These are phyloP conservation scores for Sandelia bainsii DNA, from an alignment of 2,797 vertebrate species.

Conservation along the genomic window DNA sequence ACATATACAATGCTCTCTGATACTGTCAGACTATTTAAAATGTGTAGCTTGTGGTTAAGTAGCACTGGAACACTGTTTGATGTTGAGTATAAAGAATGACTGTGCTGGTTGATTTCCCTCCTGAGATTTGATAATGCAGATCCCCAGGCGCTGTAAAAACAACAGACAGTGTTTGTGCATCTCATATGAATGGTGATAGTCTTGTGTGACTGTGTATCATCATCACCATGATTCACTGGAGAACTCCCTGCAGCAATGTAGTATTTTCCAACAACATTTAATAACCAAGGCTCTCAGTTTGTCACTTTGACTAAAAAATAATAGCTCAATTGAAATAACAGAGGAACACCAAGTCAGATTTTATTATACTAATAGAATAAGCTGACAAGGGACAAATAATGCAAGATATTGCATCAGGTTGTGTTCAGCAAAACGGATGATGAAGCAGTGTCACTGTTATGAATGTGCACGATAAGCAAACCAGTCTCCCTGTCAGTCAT, in stretches of 20 bases:
- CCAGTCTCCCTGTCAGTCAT: too few relatives aligned
- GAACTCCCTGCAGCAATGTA: background rate
- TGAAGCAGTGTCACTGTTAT: too few relatives aligned
- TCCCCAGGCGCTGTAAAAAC: background rate
- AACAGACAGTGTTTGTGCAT: background rate
- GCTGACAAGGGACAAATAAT: too few relatives aligned
- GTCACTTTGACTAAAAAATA: background rate
- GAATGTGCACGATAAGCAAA: too few relatives aligned
- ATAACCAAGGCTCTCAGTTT: background rate
- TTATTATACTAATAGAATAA: background rate
- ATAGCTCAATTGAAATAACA: conserved; percentile 1
- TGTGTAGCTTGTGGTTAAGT: background rate
- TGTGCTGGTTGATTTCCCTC: conserved; percentile 1
- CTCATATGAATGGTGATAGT: background rate
- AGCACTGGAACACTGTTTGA: background rate
- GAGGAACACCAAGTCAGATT: background rate
- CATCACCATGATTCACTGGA: background rate
- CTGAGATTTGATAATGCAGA: background rate
- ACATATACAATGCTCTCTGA: too few relatives aligned
- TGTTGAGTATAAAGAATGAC: background rate
- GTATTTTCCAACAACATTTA: background rate
- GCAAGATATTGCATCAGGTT: too few relatives aligned
- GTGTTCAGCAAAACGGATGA: too few relatives aligned
- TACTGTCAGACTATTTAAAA: background rate
- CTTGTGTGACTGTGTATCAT: background rate